These are phyloP conservation scores for Tetraneura akinire DNA, from an alignment of 1,140 invertebrate genomes.

Conservation along the genomic window DNA sequence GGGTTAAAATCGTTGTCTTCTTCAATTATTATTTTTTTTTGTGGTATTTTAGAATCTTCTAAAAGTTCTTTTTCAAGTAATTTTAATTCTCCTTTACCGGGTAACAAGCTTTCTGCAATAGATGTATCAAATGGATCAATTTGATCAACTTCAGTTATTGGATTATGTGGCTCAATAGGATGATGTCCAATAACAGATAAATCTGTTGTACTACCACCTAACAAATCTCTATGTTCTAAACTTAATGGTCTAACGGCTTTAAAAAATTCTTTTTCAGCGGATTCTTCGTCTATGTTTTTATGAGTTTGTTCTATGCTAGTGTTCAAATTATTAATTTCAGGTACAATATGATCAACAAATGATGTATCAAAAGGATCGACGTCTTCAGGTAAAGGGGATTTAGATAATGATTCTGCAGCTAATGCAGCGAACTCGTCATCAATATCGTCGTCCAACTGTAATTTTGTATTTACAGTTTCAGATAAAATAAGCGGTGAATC, in stretches of 20 bases:
- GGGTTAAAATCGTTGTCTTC: conserved; percentile 54
- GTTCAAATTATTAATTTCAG: conserved; percentile 68
- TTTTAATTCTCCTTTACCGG: conserved; percentile 74
- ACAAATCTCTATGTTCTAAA: conserved; percentile 54
- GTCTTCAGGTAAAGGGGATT: conserved; percentile 42
- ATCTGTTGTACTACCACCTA: conserved; percentile 72
- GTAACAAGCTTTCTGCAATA: conserved; percentile 70
- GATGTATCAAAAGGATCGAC: conserved; percentile 85
- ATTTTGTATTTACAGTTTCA: conserved; percentile 5
- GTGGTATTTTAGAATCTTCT: neutral
- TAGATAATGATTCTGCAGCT: conserved; percentile 67
- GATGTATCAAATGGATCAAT: conserved; percentile 84
- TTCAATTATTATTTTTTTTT: conserved; percentile 43
- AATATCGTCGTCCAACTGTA: conserved; percentile 59
- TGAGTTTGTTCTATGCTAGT: conserved; percentile 48
- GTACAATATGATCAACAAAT: conserved; percentile 76
- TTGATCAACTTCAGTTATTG: neutral
- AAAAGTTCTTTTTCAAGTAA: conserved; percentile 71
- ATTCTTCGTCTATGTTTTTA: neutral
- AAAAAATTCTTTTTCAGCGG: conserved; percentile 39
- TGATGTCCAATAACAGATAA: conserved; percentile 69
- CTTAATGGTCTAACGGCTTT: conserved; percentile 52
- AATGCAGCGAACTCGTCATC: conserved; percentile 75
- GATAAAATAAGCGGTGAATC: conserved; percentile 22
- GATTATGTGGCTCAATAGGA: conserved; percentile 65